Percentiles rank a stretch among this genome's conserved stretches.
These are phyloP conservation scores for Callitettix versicolor DNA, from an alignment of 1,140 invertebrate genomes.

Conservation along the genomic window DNA sequence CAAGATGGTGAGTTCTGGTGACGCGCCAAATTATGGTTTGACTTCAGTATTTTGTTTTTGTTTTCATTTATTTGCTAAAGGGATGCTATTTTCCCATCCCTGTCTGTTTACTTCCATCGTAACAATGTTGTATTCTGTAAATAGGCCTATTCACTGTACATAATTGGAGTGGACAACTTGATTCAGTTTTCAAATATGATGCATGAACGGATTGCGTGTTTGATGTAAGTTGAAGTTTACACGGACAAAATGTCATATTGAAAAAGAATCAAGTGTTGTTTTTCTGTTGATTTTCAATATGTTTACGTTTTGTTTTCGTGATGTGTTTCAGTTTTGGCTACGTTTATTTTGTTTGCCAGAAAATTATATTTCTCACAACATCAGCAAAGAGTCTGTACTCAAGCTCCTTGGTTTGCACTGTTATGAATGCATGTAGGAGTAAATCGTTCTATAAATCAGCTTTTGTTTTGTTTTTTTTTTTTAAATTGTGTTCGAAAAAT, in stretches of 20 bases:
- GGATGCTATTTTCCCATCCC: no score
- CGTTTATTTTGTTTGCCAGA: slow-evolving; percentile 3
- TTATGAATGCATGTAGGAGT: no score
- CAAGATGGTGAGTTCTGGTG: slow-evolving; percentile 82
- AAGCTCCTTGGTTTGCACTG: neutral
- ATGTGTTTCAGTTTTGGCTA: slow-evolving; percentile 1
- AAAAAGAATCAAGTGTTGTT: slow-evolving; percentile 4
- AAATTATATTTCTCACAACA: neutral
- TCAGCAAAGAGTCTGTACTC: slow-evolving; percentile 5
- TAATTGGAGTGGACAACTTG: slow-evolving; percentile 7
- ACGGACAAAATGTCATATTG: neutral
- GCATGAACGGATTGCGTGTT: neutral
- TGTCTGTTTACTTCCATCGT: neutral
- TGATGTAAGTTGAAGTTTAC: neutral
- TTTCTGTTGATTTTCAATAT: no score
- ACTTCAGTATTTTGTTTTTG: slow-evolving; percentile 12
- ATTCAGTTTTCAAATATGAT: slow-evolving; percentile 3
- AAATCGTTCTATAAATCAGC: no score
- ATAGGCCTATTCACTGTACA: slow-evolving; percentile 15
- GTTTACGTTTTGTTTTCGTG: neutral
- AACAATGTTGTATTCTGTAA: slow-evolving; percentile 11
- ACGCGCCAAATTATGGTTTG: neutral
- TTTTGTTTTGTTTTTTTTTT: no score
- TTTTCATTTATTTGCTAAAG: no score
- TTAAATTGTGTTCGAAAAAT: no score